Base-by-base conservation (phyloP, 1,140 invertebrate species). In the Eufriesea mexicana region DNA sequence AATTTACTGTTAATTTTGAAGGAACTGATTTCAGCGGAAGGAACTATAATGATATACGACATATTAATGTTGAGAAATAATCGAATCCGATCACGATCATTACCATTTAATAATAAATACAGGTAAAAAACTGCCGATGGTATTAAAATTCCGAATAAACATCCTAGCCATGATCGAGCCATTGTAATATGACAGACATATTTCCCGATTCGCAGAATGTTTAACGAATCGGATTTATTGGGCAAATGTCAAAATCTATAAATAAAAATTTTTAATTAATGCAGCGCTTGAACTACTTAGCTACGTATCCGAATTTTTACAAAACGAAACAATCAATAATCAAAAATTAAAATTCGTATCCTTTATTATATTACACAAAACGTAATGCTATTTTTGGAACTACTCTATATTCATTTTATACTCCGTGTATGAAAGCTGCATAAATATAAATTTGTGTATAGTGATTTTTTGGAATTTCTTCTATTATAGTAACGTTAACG, bases 81-180 rank as follows among this genome's bases (percentile, higher is more conserved):
- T 80, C 28, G 47, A 61, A 75, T 8, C 62, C 61, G 28, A 10
- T 49, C 47, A 16, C 25, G 18, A 12, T 7, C n/a, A 71, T 91
- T 91, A 94, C 93, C 92, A 75, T 93, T 93, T 66, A 93, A 78
- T 42, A 91, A 89, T 49, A 92, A 84, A 85, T 92, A 94, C 51
- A 93, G 67, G 47, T 92, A 94, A 82, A 94, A 91, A 14, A 92
- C 70, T 47, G 90, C 83, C 18, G 90, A 91, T 64, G 90, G 80
- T 54, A 93, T 72, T 54, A 93, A 71, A 47, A 93, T 71, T 45
- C 84, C 82, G 67, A 91, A 84, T 49, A 94, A 80, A 86, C 91
- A 93, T 87, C 91, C 90, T 92, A 93, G 71, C 91, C 92, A 93
- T 89, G 90, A 86, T 91, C 92, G 91, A 91, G 90, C 90, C 93